Base-by-base conservation (phyloP, 2,113 vertebrate species). In the Bos javanicus region DNA sequence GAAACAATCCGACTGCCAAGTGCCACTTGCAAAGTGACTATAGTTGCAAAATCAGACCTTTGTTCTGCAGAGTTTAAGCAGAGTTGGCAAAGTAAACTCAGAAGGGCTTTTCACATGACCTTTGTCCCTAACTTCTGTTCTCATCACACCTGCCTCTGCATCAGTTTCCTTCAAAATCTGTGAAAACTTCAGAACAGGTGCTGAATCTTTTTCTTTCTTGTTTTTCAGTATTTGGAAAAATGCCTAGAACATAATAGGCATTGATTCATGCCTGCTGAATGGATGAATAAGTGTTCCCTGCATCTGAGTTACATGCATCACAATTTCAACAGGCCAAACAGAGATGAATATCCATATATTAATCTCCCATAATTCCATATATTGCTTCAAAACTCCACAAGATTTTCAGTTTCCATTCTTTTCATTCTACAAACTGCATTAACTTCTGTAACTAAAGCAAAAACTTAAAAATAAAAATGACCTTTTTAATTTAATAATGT, bases 401-500 rank as follows among this genome's bases (percentile, higher is more conserved):
- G 54, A 67, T 89, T 90, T 87, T 94, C 46, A 76, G 46, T 87
- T 57, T 10, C 6, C 2, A 81, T 85, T 71, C 56, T 50, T 50
- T 86, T 50, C 14, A 90, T 76, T 84, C 36, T 64, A 57, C 30
- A 94, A 95, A 78, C 15, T 62, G 3, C 25, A 98, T 98, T 98
- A 97, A 92, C 81, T 84, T 76, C 17, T 95, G 26, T 95, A 98
- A 84, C 30, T 92, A n/a, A 97, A 96, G 94, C 82, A 97, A 96
- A 62, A 94, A 91, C 60, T 62, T 39, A 23, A 54, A 54, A 25
- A 33, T 11, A 52, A 50, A 50, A 19, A 90, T 97, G 64, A 62
- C 50, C 19, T 25, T 94, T 97, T 90, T 98, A 74, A 90, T 98
- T 98, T 95, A 98, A 97, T 97, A 98, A 98, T 97, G 94, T 98